Evolutionary conservation across 2,888 invertebrate species (phyloP).

Genomic region (Nephrotoma guestfalica): DNA sequence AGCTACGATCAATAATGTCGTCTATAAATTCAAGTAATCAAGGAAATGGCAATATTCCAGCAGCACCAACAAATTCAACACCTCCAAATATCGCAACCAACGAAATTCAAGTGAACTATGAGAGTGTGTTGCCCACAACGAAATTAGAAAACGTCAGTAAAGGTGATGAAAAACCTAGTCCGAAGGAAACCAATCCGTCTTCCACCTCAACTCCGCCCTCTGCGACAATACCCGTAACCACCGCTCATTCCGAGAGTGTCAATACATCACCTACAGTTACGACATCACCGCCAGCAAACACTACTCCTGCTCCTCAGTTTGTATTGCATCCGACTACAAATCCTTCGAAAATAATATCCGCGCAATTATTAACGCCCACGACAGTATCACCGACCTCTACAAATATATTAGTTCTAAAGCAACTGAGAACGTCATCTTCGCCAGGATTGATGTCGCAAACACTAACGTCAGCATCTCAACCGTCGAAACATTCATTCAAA

Average conservation of each 20-base stretch:
- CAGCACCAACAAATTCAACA: slow-evolving; percentile 34
- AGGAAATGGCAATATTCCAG: slow-evolving; percentile 18
- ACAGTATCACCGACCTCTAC: not conserved
- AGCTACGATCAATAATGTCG: slow-evolving; percentile 48
- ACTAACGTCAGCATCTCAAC: not conserved
- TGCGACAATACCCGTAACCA: not conserved
- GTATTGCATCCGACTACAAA: slow-evolving; percentile 1
- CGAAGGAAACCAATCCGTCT: not conserved
- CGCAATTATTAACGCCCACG: not conserved
- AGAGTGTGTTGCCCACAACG: slow-evolving; percentile 36
- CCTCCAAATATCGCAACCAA: slow-evolving; percentile 25
- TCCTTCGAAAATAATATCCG: not conserved
- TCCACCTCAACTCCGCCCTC: not conserved
- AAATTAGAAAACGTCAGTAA: slow-evolving; percentile 34
- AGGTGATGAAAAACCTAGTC: not conserved
- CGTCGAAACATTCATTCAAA: not conserved
- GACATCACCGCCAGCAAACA: not conserved
- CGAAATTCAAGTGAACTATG: slow-evolving; percentile 34
- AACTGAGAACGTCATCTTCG: not conserved
- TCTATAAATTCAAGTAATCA: slow-evolving; percentile 31
- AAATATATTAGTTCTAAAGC: slow-evolving; percentile 10
- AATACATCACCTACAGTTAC: not conserved
- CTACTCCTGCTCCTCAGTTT: not conserved
- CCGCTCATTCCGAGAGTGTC: not conserved
- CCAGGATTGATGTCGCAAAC: not conserved